A percentile compares a stretch with the other conserved stretches of the same genome.
phyloP scores from a whole-genome alignment of 2,888 invertebrate species.

The Bombyx huttoni region DNA sequence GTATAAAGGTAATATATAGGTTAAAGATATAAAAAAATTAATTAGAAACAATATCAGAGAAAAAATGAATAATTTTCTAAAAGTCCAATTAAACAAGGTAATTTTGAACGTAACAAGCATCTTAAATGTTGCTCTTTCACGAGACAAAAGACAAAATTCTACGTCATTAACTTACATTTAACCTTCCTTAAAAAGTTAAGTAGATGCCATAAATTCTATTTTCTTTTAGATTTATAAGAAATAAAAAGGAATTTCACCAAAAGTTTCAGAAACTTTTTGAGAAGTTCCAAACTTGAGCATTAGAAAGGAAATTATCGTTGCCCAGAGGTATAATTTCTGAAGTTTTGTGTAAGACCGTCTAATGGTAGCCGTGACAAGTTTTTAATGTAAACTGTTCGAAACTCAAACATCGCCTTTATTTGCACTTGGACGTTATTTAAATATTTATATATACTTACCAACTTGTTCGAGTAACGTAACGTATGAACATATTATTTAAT shows the following conservation, averaged over 20 bases:
- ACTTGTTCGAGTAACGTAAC: not conserved
- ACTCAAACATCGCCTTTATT: slow-evolving; percentile 4
- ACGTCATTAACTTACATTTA: slow-evolving; percentile 20
- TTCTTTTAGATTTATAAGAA: slow-evolving; percentile 38
- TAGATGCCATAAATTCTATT: slow-evolving; percentile 36
- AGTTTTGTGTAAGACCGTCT: slow-evolving; percentile 27
- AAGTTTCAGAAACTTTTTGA: slow-evolving; percentile 34
- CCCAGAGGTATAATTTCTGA: slow-evolving; percentile 44
- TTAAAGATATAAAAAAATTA: too few species aligned
- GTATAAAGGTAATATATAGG: too few species aligned
- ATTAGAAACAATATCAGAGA: not conserved
- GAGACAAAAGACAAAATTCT: slow-evolving; percentile 14
- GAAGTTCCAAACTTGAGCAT: slow-evolving; percentile 43
- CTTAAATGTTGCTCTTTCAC: not conserved
- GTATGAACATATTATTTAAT: not conserved
- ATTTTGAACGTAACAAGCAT: slow-evolving; percentile 1
- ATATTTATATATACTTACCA: slow-evolving; percentile 6
- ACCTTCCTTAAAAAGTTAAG: slow-evolving; percentile 22
- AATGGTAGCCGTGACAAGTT: slow-evolving; percentile 20
- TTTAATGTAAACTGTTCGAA: slow-evolving; percentile 18
- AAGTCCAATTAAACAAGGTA: slow-evolving; percentile 3
- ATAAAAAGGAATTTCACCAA: slow-evolving; percentile 35
- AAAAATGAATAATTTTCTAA: not conserved
- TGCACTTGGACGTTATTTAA: slow-evolving; percentile 7
- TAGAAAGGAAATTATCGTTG: slow-evolving; percentile 54